Conservation (phyloP, 2,888 invertebrate species). For the Microctonus aethiopoides region DNA sequence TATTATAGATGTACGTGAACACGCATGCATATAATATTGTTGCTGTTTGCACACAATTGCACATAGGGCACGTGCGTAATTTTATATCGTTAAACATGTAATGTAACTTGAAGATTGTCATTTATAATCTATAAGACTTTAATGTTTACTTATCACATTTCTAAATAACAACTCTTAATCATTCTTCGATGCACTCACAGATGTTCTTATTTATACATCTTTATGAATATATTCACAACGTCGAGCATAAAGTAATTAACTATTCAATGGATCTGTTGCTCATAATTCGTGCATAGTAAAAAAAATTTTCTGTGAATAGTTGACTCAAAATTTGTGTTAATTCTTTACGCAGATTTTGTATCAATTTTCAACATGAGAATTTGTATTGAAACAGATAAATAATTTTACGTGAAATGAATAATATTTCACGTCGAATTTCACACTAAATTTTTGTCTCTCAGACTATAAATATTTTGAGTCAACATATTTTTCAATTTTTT, state of each 20-base stretch:
- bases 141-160: neutral
- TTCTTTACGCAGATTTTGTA: too few species aligned
- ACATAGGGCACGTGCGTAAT: neutral
- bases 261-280: neutral
- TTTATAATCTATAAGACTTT: neutral
- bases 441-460: too few species aligned
- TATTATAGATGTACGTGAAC: neutral
- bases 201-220: neutral
- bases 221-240: neutral
- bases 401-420: too few species aligned
- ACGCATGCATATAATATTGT: constrained; percentile 4
- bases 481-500: too few species aligned
- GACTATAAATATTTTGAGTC: too few species aligned
- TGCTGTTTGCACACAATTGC: neutral
- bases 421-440: too few species aligned
- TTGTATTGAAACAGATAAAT: too few species aligned
- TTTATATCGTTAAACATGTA: neutral
- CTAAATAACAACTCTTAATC: neutral
- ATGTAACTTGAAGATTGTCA: neutral
- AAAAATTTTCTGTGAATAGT: too few species aligned
- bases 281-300: too few species aligned
- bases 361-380: too few species aligned
- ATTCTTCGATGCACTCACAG: neutral
- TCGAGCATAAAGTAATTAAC: neutral
- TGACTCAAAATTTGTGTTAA: too few species aligned